Conservation (phyloP, 2,888 invertebrate species). For the Trypoxylon attenuatum region DNA sequence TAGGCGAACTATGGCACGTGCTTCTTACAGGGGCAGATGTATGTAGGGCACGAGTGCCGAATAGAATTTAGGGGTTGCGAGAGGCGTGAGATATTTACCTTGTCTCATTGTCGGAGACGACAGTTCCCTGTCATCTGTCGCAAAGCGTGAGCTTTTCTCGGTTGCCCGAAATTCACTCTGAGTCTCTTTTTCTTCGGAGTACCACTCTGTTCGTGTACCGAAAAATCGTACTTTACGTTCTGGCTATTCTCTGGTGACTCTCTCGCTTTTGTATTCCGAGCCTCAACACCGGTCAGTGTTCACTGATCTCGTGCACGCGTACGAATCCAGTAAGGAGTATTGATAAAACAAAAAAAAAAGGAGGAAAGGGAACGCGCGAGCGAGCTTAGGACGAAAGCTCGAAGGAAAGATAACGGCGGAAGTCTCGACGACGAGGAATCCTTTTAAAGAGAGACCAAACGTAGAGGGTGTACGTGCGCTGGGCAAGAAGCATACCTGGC, state of each 20-base stretch:
- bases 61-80: not conserved
- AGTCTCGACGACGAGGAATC: slow-evolving; percentile 42
- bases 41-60: not conserved
- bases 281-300: slow-evolving; percentile 36
- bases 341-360: slow-evolving; percentile 25
- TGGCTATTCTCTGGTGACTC: slow-evolving; percentile 8
- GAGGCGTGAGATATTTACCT: not conserved
- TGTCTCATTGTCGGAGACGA: slow-evolving; percentile 5
- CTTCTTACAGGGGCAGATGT: not conserved
- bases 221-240: slow-evolving; percentile 8
- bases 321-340: slow-evolving; percentile 33
- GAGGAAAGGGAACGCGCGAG: slow-evolving; percentile 3
- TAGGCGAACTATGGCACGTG: too few species aligned
- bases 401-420: slow-evolving; percentile 46
- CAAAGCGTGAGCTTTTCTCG: slow-evolving; percentile 2
- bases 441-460: slow-evolving; percentile 55
- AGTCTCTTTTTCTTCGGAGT: not conserved
- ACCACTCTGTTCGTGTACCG: too few species aligned
- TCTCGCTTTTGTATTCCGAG: slow-evolving; percentile 43
- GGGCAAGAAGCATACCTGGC: slow-evolving; percentile 46
- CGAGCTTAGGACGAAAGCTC: slow-evolving; percentile 14
- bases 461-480: slow-evolving; percentile 55
- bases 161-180: too few species aligned
- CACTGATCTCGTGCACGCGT: slow-evolving; percentile 34
- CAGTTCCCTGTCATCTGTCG: not conserved